Conservation (phyloP, 2,113 vertebrate species). For the Tretioscincus oriximinensis region DNA sequence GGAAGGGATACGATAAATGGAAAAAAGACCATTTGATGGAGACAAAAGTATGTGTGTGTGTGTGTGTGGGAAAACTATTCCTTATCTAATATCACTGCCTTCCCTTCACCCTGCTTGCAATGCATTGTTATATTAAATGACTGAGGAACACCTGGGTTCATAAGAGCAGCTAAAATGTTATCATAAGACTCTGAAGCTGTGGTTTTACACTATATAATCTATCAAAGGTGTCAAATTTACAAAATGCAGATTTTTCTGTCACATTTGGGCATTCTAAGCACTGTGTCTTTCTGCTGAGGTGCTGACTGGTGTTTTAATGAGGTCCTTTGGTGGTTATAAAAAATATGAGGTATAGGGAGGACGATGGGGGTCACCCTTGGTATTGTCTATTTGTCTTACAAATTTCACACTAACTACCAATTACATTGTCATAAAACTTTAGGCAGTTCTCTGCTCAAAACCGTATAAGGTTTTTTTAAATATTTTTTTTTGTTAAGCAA, state of each 20-base stretch:
- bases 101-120: conserved; percentile 50
- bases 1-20: not conserved
- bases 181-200: conserved; percentile 80
- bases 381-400: conserved; percentile 96
- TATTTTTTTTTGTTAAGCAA: conserved; percentile 75
- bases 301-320: conserved; percentile 88
- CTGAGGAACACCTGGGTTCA: conserved; percentile 77
- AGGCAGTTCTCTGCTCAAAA: conserved; percentile 84
- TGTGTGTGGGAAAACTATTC: conserved; percentile 24
- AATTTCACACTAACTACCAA: conserved; percentile 96
- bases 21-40: not conserved
- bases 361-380: conserved; percentile 82
- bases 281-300: conserved; percentile 83
- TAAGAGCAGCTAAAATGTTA: conserved; percentile 77
- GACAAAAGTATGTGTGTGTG: not conserved
- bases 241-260: conserved; percentile 86
- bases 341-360: conserved; percentile 77
- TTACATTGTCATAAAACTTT: conserved; percentile 93
- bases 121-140: conserved; percentile 75
- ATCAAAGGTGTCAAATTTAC: conserved; percentile 89
- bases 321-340: conserved; percentile 91
- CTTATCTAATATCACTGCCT: conserved; percentile 70
- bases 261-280: conserved; percentile 81
- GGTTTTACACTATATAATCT: conserved; percentile 85
- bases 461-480: conserved; percentile 77